These are phyloP conservation scores for Furnarius figulus DNA, from an alignment of 2,113 vertebrate species.

Conservation along the genomic window DNA sequence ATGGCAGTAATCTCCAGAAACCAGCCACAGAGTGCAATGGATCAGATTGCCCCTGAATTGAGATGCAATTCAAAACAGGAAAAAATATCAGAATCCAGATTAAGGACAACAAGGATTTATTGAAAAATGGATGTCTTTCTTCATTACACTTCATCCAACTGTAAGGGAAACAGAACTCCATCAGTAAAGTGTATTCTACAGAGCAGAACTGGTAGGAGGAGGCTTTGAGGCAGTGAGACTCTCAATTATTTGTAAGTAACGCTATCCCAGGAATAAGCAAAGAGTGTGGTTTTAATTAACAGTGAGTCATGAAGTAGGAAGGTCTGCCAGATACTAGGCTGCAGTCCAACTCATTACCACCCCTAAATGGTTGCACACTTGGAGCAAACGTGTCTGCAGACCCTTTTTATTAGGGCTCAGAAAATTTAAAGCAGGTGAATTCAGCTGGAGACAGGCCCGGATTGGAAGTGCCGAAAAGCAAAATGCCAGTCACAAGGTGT, in stretches of 20 bases:
- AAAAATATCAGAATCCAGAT: constrained; percentile 8
- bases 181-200: constrained; percentile 9
- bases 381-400: constrained; percentile 65
- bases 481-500: constrained; percentile 46
- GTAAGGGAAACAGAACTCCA: constrained; percentile 20
- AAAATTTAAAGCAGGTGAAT: constrained; percentile 63
- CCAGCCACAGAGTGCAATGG: not conserved
- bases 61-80: not conserved
- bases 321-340: constrained; percentile 62
- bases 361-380: constrained; percentile 60
- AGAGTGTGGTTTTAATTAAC: constrained; percentile 79
- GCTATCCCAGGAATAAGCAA: constrained; percentile 60
- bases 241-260: constrained; percentile 54
- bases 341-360: constrained; percentile 62
- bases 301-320: constrained; percentile 64
- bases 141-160: not conserved
- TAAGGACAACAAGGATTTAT: not conserved
- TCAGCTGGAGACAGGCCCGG: constrained; percentile 25
- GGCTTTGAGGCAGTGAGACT: not conserved
- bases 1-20: not conserved
- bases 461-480: not conserved
- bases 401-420: constrained; percentile 56
- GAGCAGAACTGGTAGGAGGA: not conserved
- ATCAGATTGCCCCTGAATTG: not conserved
- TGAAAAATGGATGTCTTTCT: constrained; percentile 33